Base-by-base conservation (phyloP, 2,797 vertebrate genomes). In the Dicrostonyx torquatus region DNA sequence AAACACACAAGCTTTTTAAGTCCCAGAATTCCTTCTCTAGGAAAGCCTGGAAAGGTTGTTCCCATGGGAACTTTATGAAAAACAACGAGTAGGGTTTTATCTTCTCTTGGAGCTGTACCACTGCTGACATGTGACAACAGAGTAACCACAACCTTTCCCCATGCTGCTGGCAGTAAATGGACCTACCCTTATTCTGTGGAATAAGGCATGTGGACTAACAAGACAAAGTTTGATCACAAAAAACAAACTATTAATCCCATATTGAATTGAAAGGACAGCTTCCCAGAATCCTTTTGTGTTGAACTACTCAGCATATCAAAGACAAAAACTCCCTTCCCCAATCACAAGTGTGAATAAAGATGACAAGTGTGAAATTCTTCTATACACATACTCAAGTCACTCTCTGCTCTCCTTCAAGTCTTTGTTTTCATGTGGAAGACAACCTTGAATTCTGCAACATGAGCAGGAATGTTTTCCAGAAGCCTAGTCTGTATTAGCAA, bases 391-490 rank as follows among this genome's bases (percentile, higher is more conserved):
- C 45, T 29, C 37, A 73, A 83, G 66, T 78, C 17, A 80, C 55
- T 48, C 68, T 77, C 83, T 48, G 60, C 26, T 94, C 75, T 87
- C 79, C 26, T 93, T 62, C 58, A 89, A 93, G 15, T 22, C 20
- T 87, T 86, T 31, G 60, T 96, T 96, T 87, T 91, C 87, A 93
- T 13, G 13, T 85, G 48, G 34, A 89, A 48, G 18, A 92, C 14
- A 6, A 85, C 45, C 73, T 80, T 89, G 48, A 90, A n/a, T 94
- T 96, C 73, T 87, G 20, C 58, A 83, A 93, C 93, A 77, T 87
- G 13, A 88, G 12, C 77, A 84, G 4, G 0, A 88, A 94, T 82
- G 34, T 64, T 53, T 64, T 88, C 75, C 24, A 78, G 62, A 86
- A 68, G 58, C 62, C 18, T 14, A 72, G 22, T n/a, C 76, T 72